These are phyloP conservation scores for Hapalemur alaotrensis DNA, from an alignment of 2,797 vertebrate genomes.

Conservation along the genomic window DNA sequence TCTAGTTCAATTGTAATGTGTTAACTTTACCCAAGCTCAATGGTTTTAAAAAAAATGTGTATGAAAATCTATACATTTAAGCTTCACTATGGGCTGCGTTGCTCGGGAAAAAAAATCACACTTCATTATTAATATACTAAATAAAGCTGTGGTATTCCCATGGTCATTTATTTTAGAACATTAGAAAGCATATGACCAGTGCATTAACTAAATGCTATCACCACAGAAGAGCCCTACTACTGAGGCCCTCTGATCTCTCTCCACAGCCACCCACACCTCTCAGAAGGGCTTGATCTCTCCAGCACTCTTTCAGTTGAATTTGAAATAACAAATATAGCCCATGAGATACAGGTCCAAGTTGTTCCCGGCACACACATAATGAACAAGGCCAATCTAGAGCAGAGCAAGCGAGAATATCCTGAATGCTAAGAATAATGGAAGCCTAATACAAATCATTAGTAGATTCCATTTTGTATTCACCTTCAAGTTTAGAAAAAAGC, in stretches of 20 bases:
- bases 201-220: not conserved
- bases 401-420: accelerated
- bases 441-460: not conserved
- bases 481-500: not conserved
- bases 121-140: not conserved
- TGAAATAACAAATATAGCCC: not conserved
- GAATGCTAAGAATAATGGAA: not conserved
- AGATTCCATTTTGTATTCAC: not conserved
- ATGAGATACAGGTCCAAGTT: not conserved
- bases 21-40: not conserved
- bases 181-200: not conserved
- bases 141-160: not conserved
- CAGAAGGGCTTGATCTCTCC: not conserved
- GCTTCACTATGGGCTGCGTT: not conserved
- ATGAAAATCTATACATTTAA: not conserved
- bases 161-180: not conserved
- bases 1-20: not conserved
- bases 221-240: not conserved
- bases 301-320: not conserved
- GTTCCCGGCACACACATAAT: not conserved
- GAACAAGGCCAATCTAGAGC: not conserved
- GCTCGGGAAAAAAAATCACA: not conserved
- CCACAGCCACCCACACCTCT: not conserved
- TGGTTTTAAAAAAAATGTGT: not conserved
- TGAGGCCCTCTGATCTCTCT: not conserved